These are phyloP conservation scores for Remorina albescens DNA, from an alignment of 2,797 vertebrate species.

Conservation along the genomic window DNA sequence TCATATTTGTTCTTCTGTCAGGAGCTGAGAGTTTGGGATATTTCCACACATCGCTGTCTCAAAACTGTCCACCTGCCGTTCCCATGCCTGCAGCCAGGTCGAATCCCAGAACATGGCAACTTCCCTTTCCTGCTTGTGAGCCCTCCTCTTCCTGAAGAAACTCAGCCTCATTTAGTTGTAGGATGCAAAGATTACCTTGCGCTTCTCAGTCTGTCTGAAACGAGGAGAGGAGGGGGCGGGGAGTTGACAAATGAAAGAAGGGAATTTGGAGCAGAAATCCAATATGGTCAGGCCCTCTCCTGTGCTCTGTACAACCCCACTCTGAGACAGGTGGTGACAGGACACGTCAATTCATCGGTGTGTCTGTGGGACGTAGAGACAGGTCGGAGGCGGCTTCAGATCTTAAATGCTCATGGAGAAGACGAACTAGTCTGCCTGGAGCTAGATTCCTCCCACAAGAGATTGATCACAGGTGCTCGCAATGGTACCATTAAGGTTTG, in stretches of 20 bases:
- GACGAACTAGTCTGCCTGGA: conserved; percentile 77
- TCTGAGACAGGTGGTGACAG: conserved; percentile 77
- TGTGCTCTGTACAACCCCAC: conserved; percentile 70
- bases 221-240: conserved; percentile 22
- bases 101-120: conserved; percentile 71
- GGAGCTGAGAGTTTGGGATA: conserved; percentile 81
- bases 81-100: conserved; percentile 62
- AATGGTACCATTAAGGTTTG: conserved; percentile 75
- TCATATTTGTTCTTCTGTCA: conserved; percentile 20
- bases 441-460: conserved; percentile 74
- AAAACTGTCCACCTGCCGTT: conserved; percentile 72
- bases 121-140: conserved; percentile 75
- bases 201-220: conserved; percentile 58
- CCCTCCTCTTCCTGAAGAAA: conserved; percentile 50
- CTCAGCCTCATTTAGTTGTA: conserved; percentile 62
- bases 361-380: conserved; percentile 67
- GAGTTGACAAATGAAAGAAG: conserved; percentile 44
- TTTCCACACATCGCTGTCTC: conserved; percentile 73
- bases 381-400: conserved; percentile 52
- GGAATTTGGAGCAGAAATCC: background rate
- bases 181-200: conserved; percentile 76
- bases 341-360: conserved; percentile 71
- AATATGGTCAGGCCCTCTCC: conserved; percentile 27
- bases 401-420: conserved; percentile 75
- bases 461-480: conserved; percentile 76